A percentile compares a stretch with the other conserved stretches of the same genome.
Conservation (phyloP, 2,888 invertebrate species). For the Aporophyla lueneburgensis region DNA sequence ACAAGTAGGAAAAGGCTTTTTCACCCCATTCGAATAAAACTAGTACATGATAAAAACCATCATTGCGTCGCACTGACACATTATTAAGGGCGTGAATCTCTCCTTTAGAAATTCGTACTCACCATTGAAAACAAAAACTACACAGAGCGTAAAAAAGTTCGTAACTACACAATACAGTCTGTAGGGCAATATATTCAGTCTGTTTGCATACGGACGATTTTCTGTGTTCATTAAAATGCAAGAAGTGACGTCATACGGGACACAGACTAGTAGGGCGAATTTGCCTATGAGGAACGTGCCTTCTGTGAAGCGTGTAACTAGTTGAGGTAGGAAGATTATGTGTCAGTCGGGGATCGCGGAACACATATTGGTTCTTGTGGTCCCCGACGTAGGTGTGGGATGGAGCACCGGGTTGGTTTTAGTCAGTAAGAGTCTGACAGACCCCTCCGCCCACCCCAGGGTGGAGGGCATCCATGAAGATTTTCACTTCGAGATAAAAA, state of each 20-base stretch:
- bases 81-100: slow-evolving; percentile 26
- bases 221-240: slow-evolving; percentile 86
- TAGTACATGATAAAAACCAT: slow-evolving; percentile 9
- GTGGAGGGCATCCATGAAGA: too few relatives aligned
- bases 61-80: neutral
- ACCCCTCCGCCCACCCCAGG: too few relatives aligned
- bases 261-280: slow-evolving; percentile 58
- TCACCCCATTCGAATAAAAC: slow-evolving; percentile 26
- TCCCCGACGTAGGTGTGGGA: too few relatives aligned
- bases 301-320: slow-evolving; percentile 49
- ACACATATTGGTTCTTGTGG: too few relatives aligned
- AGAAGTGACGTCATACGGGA: slow-evolving; percentile 74
- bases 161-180: slow-evolving; percentile 63
- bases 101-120: neutral
- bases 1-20: too few relatives aligned
- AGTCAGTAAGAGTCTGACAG: too few relatives aligned
- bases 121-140: slow-evolving; percentile 53
- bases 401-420: too few relatives aligned
- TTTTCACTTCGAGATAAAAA: too few relatives aligned
- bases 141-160: slow-evolving; percentile 62
- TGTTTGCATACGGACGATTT: slow-evolving; percentile 72
- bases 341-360: too few relatives aligned
- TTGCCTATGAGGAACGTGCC: slow-evolving; percentile 58
- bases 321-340: neutral
- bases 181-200: slow-evolving; percentile 74